A percentile compares a stretch with the other conserved stretches of the same genome.
Conservation (phyloP, 2,888 invertebrate species). For the Leistus spinibarbis region DNA sequence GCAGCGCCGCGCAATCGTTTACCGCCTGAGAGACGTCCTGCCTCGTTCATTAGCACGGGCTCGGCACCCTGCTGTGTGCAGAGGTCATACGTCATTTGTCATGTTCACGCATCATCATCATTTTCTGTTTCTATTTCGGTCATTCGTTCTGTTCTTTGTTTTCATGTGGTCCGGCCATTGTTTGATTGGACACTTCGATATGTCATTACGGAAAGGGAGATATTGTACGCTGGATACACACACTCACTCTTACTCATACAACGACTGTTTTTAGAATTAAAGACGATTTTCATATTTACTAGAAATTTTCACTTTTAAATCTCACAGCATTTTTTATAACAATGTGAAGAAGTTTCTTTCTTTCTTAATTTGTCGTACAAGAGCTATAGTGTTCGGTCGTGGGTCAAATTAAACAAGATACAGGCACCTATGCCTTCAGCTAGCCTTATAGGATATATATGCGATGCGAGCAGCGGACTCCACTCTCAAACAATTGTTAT, state of each 20-base stretch:
- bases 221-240: neutral
- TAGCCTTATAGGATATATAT: too few relatives aligned
- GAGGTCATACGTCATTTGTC: conserved; percentile 57
- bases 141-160: neutral
- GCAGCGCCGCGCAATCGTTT: conserved; percentile 52
- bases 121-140: neutral
- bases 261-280: neutral
- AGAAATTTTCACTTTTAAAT: too few relatives aligned
- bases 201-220: neutral
- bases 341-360: too few relatives aligned
- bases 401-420: too few relatives aligned
- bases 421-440: too few relatives aligned
- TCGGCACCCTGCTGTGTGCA: conserved; percentile 51
- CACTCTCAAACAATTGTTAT: too few relatives aligned
- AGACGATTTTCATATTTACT: too few relatives aligned
- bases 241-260: neutral
- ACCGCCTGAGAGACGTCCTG: conserved; percentile 40
- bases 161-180: neutral
- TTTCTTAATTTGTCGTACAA: too few relatives aligned
- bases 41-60: conserved; percentile 53
- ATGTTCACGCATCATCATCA: conserved; percentile 48
- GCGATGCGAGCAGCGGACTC: too few relatives aligned
- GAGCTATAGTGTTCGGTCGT: too few relatives aligned
- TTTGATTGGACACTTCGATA: neutral
- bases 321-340: too few relatives aligned